A percentile compares a stretch with the other conserved stretches of the same genome.
phyloP scores from a whole-genome alignment of 1,140 invertebrate species.

The Drosophila insularis region DNA sequence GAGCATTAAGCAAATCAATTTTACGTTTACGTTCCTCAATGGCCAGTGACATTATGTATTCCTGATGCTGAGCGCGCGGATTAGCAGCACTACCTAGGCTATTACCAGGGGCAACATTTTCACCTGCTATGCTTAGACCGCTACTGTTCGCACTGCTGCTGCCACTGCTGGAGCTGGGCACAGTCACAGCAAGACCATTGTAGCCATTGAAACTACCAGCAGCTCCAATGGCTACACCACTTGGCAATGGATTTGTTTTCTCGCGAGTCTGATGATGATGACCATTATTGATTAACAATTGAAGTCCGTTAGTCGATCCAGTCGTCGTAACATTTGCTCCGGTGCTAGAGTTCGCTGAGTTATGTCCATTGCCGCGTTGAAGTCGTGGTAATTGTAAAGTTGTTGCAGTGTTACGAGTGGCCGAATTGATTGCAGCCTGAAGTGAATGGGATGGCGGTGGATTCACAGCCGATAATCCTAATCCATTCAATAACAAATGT shows the following conservation, averaged over 20 bases:
- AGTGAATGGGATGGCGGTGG: conserved; percentile 41
- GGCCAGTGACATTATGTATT: conserved; percentile 66
- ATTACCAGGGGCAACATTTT: background rate
- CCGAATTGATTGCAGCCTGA: conserved; percentile 51
- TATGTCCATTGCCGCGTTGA: conserved; percentile 47
- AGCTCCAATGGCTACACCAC: conserved; percentile 49
- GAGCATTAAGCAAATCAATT: conserved; percentile 76
- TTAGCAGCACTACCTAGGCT: background rate
- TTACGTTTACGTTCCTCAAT: conserved; percentile 74
- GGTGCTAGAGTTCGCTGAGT: conserved; percentile 17
- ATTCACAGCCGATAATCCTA: conserved; percentile 72
- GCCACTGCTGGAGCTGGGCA: conserved; percentile 27
- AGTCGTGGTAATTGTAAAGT: conserved; percentile 62
- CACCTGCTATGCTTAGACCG: background rate
- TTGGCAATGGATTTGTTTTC: conserved; percentile 28
- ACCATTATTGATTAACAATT: conserved; percentile 56
- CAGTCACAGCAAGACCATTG: conserved; percentile 48
- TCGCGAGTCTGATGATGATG: conserved; percentile 38
- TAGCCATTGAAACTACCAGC: conserved; percentile 64
- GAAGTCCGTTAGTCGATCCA: conserved; percentile 36
- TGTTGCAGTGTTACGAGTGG: conserved; percentile 40
- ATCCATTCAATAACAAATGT: conserved; percentile 65
- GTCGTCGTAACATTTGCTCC: conserved; percentile 16
- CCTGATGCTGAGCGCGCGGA: conserved; percentile 56
- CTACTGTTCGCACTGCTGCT: conserved; percentile 43